phyloP scores from a whole-genome alignment of 2,113 vertebrate genomes.

The Sorex fumeus region DNA sequence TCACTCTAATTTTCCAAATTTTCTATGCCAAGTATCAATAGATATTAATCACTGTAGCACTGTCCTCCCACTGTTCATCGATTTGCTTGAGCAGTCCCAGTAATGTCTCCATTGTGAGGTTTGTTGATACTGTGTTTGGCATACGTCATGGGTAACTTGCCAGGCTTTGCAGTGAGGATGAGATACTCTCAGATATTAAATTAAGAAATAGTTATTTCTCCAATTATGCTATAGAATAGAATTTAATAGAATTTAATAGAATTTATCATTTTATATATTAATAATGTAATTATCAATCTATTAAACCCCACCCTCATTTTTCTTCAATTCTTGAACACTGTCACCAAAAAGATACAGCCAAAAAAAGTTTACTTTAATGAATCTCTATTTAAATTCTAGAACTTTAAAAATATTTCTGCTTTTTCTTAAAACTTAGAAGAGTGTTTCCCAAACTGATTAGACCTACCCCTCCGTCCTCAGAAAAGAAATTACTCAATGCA shows the following conservation, averaged over 20 bases:
- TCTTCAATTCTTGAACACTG: neutral
- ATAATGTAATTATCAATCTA: too few relatives aligned
- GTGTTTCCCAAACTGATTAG: too few relatives aligned
- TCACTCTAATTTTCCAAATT: constrained; percentile 12
- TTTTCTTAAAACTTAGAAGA: neutral
- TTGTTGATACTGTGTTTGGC: too few relatives aligned
- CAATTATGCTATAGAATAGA: neutral
- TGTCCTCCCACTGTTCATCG: too few relatives aligned
- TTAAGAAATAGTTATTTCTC: constrained; percentile 12
- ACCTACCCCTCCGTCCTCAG: too few relatives aligned
- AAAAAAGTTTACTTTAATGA: neutral
- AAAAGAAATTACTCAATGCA: too few relatives aligned
- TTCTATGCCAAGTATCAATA: neutral
- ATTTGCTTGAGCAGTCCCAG: too few relatives aligned
- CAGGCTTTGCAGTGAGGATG: too few relatives aligned
- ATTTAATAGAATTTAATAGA: constrained; percentile 16
- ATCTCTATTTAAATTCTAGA: constrained; percentile 36
- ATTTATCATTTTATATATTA: neutral
- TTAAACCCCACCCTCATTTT: neutral
- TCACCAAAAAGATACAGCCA: constrained; percentile 7
- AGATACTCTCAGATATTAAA: too few relatives aligned
- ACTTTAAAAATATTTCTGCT: neutral
- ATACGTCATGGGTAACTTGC: too few relatives aligned
- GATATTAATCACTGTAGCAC: too few relatives aligned
- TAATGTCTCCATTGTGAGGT: too few relatives aligned